phyloP scores from a whole-genome alignment of 2,797 vertebrate species.

The Hippocampus kuda region DNA sequence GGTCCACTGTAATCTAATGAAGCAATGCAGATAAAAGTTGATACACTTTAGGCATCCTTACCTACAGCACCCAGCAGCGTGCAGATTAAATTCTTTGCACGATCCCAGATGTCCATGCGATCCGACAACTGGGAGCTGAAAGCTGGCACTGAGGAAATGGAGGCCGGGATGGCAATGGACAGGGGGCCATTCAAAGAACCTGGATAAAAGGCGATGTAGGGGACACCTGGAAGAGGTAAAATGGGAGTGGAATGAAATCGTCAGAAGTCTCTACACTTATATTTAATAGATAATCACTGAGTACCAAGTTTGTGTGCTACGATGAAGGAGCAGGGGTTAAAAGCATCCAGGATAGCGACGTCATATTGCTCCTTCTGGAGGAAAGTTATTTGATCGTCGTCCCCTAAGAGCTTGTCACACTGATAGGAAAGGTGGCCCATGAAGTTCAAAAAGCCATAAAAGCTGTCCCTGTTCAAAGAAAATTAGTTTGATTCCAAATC shows the following conservation, averaged over 20 bases:
- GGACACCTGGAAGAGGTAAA: conserved; percentile 29
- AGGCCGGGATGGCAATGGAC: conserved; percentile 33
- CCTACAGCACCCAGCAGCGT: conserved; percentile 27
- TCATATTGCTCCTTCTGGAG: conserved; percentile 52
- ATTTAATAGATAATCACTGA: background rate
- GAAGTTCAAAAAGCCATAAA: conserved; percentile 37
- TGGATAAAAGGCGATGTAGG: conserved; percentile 43
- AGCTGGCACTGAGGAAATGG: conserved; percentile 47
- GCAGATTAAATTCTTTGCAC: conserved; percentile 53
- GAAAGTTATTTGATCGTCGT: conserved; percentile 42
- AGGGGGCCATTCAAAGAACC: conserved; percentile 30
- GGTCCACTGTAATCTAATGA: background rate
- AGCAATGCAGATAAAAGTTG: background rate
- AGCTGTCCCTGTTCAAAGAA: conserved; percentile 36
- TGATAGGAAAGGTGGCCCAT: conserved; percentile 50
- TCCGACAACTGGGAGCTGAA: conserved; percentile 41
- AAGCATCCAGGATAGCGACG: conserved; percentile 47
- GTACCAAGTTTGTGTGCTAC: conserved; percentile 53
- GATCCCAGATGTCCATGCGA: conserved; percentile 57
- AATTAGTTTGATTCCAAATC: background rate
- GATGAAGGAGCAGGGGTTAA: conserved; percentile 63
- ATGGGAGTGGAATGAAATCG: too few relatives aligned
- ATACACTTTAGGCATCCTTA: conserved; percentile 16
- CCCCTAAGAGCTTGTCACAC: conserved; percentile 49
- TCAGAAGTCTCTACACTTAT: background rate